Conservation (phyloP, 2,113 vertebrate genomes). For the Acrocephalus arundinaceus region DNA sequence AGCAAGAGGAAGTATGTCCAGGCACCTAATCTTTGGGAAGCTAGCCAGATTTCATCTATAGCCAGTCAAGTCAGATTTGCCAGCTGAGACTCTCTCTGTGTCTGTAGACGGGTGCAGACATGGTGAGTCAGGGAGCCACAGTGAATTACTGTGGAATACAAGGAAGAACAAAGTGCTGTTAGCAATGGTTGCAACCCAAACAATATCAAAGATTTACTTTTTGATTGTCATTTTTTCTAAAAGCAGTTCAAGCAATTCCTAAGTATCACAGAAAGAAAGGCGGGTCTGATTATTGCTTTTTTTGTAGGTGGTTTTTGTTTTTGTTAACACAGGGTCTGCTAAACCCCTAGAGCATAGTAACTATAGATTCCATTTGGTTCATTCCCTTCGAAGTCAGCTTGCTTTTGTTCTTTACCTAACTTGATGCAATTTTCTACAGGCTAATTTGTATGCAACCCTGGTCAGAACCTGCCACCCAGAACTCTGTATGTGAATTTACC, state of each 20-base stretch:
- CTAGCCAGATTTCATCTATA: constrained; percentile 76
- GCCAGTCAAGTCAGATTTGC: constrained; percentile 56
- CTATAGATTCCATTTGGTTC: constrained; percentile 50
- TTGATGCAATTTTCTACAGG: constrained; percentile 79
- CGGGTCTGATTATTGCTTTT: constrained; percentile 56
- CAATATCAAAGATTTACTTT: constrained; percentile 80
- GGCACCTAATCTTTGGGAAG: constrained; percentile 74
- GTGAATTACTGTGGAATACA: constrained; percentile 71
- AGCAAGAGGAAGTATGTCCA: constrained; percentile 41
- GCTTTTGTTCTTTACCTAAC: constrained; percentile 90
- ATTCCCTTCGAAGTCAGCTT: constrained; percentile 82
- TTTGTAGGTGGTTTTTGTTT: constrained; percentile 51
- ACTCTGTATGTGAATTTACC: constrained; percentile 70
- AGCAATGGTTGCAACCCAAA: constrained; percentile 66
- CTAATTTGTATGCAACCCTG: constrained; percentile 85
- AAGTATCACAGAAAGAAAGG: constrained; percentile 65
- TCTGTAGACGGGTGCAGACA: constrained; percentile 69
- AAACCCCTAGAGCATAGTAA: constrained; percentile 72
- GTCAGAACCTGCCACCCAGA: constrained; percentile 82
- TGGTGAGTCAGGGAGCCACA: constrained; percentile 74
- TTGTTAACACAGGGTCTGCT: constrained; percentile 58
- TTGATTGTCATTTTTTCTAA: constrained; percentile 75
- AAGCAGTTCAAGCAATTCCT: constrained; percentile 62
- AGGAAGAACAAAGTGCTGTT: constrained; percentile 75
- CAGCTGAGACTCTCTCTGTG: constrained; percentile 56